phyloP scores from a whole-genome alignment of 2,113 vertebrate genomes.

The Mandrillus leucophaeus region DNA sequence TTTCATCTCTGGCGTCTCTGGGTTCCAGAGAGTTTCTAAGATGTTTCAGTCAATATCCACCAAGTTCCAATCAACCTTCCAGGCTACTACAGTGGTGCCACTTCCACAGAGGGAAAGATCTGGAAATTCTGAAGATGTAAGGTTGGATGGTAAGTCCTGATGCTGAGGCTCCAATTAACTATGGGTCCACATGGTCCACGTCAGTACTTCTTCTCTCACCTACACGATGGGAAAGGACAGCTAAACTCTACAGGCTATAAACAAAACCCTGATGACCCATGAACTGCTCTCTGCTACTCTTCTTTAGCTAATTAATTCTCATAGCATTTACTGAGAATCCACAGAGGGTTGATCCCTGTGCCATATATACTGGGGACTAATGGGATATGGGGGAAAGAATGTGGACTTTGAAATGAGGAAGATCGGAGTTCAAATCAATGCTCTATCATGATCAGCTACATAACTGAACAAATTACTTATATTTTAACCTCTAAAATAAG shows the following conservation, averaged over 20 bases:
- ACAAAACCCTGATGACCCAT: background rate
- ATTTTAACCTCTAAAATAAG: background rate
- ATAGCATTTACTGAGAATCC: background rate
- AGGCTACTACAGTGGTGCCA: too few species aligned
- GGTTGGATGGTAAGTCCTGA: background rate
- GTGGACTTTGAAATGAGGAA: background rate
- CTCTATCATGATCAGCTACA: background rate
- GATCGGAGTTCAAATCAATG: background rate
- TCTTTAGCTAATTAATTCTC: background rate
- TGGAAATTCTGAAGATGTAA: background rate
- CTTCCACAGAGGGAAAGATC: background rate
- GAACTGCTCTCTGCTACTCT: background rate
- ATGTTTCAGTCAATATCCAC: background rate
- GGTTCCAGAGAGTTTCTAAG: background rate
- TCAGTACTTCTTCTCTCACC: background rate
- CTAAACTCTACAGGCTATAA: background rate
- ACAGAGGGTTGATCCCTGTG: background rate
- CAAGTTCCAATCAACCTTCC: background rate
- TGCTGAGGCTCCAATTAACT: background rate
- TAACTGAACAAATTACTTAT: background rate
- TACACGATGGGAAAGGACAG: background rate
- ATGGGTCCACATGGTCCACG: rapidly evolving
- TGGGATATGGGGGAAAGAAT: background rate
- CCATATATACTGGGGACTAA: background rate
- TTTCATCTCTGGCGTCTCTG: background rate